These are phyloP conservation scores for Notechis scutatus DNA, from an alignment of 2,113 vertebrate genomes.

Conservation along the genomic window DNA sequence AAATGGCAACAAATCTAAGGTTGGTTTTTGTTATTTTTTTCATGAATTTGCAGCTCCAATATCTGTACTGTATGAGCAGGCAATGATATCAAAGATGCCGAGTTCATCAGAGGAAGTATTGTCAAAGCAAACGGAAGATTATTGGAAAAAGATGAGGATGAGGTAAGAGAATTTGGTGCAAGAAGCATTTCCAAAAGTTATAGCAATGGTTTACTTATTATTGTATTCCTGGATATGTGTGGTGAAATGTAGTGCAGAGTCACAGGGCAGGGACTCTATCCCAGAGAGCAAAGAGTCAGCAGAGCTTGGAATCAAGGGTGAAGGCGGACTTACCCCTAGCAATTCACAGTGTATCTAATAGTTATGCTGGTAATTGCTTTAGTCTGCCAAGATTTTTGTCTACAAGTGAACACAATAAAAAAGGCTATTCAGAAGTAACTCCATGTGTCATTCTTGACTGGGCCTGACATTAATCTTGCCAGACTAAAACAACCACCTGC, in stretches of 20 bases:
- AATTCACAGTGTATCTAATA: not conserved
- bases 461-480: not conserved
- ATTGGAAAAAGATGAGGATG: constrained; percentile 38
- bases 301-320: not conserved
- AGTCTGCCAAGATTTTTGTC: not conserved
- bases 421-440: not conserved
- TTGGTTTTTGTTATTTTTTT: not conserved
- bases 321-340: not conserved
- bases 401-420: not conserved
- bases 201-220: not conserved
- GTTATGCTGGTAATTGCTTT: not conserved
- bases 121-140: not conserved
- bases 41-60: constrained; percentile 63
- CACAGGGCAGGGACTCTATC: not conserved
- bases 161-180: constrained; percentile 56
- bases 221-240: not conserved
- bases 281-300: not conserved
- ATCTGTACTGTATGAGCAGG: constrained; percentile 57
- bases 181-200: not conserved
- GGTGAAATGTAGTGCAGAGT: not conserved
- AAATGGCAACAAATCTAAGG: not conserved
- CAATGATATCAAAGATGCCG: constrained; percentile 24
- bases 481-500: not conserved
- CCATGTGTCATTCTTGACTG: not conserved
- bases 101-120: not conserved